A percentile compares a stretch with the other conserved stretches of the same genome.
Evolutionary conservation across 2,888 invertebrate species (phyloP).

Genomic region (Matsumyia berberina): DNA sequence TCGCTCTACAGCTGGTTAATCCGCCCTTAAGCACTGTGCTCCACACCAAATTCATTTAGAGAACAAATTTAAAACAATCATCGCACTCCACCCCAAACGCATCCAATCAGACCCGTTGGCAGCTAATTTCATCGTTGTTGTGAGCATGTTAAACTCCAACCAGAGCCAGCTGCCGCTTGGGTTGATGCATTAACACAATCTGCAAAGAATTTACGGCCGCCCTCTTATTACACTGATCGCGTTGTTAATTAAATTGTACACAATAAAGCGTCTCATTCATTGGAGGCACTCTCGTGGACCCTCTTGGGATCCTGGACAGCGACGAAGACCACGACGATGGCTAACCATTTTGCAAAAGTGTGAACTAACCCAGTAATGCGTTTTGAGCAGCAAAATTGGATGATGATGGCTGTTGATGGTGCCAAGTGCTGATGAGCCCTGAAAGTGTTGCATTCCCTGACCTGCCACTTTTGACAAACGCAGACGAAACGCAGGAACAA

Average conservation of each 20-base stretch:
- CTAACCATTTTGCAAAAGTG: slow-evolving; percentile 58
- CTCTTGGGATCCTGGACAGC: not conserved
- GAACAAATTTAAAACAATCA: slow-evolving; percentile 71
- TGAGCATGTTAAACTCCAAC: slow-evolving; percentile 13
- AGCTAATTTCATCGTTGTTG: slow-evolving; percentile 62
- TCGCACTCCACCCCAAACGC: slow-evolving; percentile 68
- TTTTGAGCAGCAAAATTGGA: slow-evolving; percentile 25
- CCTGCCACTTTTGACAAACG: slow-evolving; percentile 74
- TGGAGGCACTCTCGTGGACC: slow-evolving; percentile 2
- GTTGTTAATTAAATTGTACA: slow-evolving; percentile 73
- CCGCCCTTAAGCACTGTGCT: slow-evolving; percentile 7
- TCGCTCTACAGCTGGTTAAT: slow-evolving; percentile 32
- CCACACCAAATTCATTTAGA: slow-evolving; percentile 35
- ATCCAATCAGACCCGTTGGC: slow-evolving; percentile 64
- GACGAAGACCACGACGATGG: not conserved
- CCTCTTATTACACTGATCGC: slow-evolving; percentile 71
- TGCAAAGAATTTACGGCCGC: slow-evolving; percentile 64
- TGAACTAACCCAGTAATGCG: slow-evolving; percentile 59
- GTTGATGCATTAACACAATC: slow-evolving; percentile 57
- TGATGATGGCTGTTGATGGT: slow-evolving; percentile 52
- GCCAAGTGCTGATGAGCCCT: slow-evolving; percentile 21
- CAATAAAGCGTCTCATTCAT: slow-evolving; percentile 70
- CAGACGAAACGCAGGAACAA: slow-evolving; percentile 39
- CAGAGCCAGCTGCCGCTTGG: not conserved
- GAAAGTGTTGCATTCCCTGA: slow-evolving; percentile 58